These are phyloP conservation scores for Psilopsiagon aymara DNA, from an alignment of 2,113 vertebrate genomes.

Conservation along the genomic window DNA sequence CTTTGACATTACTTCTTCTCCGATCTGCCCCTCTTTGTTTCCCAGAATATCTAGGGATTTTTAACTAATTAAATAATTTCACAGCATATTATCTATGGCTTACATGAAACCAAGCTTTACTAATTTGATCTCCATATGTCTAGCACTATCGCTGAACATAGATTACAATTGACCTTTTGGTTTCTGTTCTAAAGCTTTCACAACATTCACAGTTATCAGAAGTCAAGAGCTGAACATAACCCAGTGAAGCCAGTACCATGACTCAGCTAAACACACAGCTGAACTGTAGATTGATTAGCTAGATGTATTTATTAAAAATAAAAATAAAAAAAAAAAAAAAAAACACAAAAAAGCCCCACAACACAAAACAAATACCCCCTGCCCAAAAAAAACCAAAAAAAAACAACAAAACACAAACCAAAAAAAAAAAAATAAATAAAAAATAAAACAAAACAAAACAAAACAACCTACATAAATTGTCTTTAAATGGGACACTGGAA, in stretches of 20 bases:
- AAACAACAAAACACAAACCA: no score
- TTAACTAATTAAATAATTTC: conserved; percentile 51
- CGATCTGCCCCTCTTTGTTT: neutral
- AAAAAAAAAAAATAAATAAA: no score
- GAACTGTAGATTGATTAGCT: neutral
- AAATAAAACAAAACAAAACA: neutral
- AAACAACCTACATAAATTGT: neutral
- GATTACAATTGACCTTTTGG: neutral
- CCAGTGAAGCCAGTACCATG: neutral
- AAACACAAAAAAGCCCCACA: neutral
- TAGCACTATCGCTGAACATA: neutral
- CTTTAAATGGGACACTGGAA: neutral
- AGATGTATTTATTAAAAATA: neutral
- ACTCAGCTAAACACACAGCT: neutral
- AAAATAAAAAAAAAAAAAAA: neutral
- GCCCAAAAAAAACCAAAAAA: no score
- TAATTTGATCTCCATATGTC: conserved; percentile 45
- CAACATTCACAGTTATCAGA: neutral
- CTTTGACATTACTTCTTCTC: neutral
- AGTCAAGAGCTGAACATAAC: neutral
- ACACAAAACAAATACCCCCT: no score
- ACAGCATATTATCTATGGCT: neutral
- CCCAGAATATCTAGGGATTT: conserved; percentile 32
- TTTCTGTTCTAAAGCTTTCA: neutral
- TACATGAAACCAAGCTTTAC: neutral